Base-by-base conservation (phyloP, 2,113 vertebrate species). In the Tyrannus savana region DNA sequence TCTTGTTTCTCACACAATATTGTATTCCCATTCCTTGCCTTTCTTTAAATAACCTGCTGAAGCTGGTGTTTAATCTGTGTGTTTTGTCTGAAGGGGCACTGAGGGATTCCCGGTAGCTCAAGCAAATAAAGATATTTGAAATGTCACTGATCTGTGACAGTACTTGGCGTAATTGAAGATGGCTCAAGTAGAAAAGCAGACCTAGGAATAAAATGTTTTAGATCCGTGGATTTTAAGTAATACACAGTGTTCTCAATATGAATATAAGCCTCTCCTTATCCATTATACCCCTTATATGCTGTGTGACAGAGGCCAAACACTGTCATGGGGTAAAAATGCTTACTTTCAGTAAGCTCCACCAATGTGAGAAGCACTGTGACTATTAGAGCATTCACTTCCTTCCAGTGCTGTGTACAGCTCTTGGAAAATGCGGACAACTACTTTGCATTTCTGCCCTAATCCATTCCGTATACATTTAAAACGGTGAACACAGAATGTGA, bases 91-190 rank as follows among this genome's bases (percentile, higher is more conserved):
- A 84, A 75, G 56, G 39, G 62, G 33, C 62, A 75, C 16, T 67
- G 41, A 42, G 52, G 33, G 14, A 78, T 87, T 94, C 60, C 84
- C 50, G 24, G 47, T 19, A 22, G 55, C 74, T 77, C 55, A 44
- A 39, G 52, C 78, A 91, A 91, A 96, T 75, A 87, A 78, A 91
- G 42, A 47, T 46, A 59, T 55, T 89, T 87, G 74, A 91, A 91
- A 96, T 78, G 84, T 63, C 81, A 56, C 12, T 89, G 35, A 47
- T 82, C 47, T 77, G 23, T 84, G 77, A 71, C 47, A 87, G 33
- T 6, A 1, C 44, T 84, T 82, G 84, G 28, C 69, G 81, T 92
- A 68, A 95, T 21, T 83, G 78, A 92, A 84, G 55, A 9, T 67
- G 55, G 15, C 9, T 83, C 15, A 64, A 84, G 31, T 66, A n/a